Conservation (phyloP, 1,140 invertebrate species). For the Drosophila ambigua region DNA sequence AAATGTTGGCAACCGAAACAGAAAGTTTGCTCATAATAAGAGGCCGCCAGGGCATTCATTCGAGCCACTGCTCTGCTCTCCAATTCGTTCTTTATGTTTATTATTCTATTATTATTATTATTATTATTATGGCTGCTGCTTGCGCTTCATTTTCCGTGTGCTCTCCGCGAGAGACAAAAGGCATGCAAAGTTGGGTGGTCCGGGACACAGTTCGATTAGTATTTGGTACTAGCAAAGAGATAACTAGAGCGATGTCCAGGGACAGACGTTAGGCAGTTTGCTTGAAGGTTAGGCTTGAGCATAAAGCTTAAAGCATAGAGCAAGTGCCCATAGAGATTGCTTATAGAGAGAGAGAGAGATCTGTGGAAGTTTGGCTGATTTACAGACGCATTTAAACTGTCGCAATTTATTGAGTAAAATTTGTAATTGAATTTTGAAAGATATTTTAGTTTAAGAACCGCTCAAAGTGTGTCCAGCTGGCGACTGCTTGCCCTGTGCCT, state of each 20-base stretch:
- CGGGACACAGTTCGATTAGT: slow-evolving; percentile 59
- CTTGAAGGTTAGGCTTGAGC: slow-evolving; percentile 60
- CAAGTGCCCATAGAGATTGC: background rate
- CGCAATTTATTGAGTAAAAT: slow-evolving; percentile 38
- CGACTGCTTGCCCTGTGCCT: slow-evolving; percentile 43
- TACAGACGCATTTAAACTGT: slow-evolving; percentile 1
- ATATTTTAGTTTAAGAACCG: background rate
- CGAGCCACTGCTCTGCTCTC: slow-evolving; percentile 25
- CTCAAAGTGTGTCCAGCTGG: slow-evolving; percentile 25
- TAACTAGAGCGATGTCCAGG: slow-evolving; percentile 1
- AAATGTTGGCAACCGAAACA: slow-evolving; percentile 56
- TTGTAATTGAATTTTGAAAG: slow-evolving; percentile 22
- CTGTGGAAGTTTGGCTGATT: too few species aligned
- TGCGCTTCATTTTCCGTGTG: background rate
- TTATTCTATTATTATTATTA: slow-evolving; percentile 17
- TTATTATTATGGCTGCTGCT: background rate
- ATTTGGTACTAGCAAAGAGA: slow-evolving; percentile 22
- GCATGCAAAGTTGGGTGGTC: slow-evolving; percentile 71
- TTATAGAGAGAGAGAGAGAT: slow-evolving; percentile 15
- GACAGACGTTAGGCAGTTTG: slow-evolving; percentile 29
- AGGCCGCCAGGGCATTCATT: slow-evolving; percentile 36
- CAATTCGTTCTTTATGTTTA: slow-evolving; percentile 28
- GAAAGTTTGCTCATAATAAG: slow-evolving; percentile 56
- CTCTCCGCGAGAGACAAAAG: slow-evolving; percentile 29
- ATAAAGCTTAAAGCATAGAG: slow-evolving; percentile 37